Evolutionary conservation across 2,797 vertebrate species (phyloP).

Genomic region (Pseudocheirus occidentalis): DNA sequence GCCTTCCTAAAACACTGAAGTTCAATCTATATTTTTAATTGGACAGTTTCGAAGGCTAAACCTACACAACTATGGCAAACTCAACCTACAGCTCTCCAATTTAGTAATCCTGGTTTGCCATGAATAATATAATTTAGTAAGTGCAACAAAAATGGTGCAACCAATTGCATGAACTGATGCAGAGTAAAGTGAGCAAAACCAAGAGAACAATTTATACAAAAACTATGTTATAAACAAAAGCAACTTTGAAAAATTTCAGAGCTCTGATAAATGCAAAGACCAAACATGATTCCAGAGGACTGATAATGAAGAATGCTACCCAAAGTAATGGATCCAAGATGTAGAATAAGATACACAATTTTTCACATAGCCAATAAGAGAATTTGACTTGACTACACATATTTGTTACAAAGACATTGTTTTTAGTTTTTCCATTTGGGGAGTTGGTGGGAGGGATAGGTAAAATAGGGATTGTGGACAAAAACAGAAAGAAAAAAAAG

Average conservation of each 20-base stretch:
- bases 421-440: not conserved
- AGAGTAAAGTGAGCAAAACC: not conserved
- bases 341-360: not conserved
- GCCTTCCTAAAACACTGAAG: slow-evolving; percentile 42
- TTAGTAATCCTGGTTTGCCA: not conserved
- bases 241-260: not conserved
- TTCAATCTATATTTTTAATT: not conserved
- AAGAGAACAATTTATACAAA: not conserved
- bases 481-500: not conserved
- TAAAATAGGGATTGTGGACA: not conserved
- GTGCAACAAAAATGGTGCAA: not conserved
- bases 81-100: slow-evolving; percentile 8
- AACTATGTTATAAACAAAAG: not conserved
- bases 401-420: not conserved
- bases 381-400: not conserved
- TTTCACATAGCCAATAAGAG: not conserved
- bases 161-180: not conserved
- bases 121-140: slow-evolving; percentile 1
- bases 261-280: not conserved
- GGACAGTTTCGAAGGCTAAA: slow-evolving; percentile 18
- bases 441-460: not conserved
- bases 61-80: not conserved
- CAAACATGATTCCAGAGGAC: not conserved
- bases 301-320: not conserved
- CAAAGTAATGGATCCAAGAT: not conserved